These are phyloP conservation scores for Blastobasis lacticolella DNA, from an alignment of 2,888 invertebrate genomes.

Conservation along the genomic window DNA sequence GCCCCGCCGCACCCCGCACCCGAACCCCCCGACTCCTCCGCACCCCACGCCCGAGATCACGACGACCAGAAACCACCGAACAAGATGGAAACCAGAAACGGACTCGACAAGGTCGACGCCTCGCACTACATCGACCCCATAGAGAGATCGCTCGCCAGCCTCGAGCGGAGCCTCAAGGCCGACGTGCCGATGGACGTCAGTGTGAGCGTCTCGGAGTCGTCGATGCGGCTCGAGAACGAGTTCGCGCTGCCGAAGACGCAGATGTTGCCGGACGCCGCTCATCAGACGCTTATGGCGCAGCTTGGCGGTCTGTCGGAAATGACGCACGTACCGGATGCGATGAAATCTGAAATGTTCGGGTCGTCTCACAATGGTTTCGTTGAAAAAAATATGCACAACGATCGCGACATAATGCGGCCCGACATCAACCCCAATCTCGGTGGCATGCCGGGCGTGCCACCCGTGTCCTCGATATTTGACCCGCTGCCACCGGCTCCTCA, in stretches of 20 bases:
- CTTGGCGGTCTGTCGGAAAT: constrained; percentile 56
- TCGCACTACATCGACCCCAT: constrained; percentile 78
- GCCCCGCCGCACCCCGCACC: constrained; percentile 29
- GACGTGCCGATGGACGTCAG: constrained; percentile 73
- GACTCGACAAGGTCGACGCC: constrained; percentile 56
- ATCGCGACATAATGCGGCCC: constrained; percentile 43
- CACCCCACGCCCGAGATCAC: constrained; percentile 22
- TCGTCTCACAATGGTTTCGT: constrained; percentile 61
- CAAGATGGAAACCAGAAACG: constrained; percentile 55
- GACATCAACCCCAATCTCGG: constrained; percentile 41
- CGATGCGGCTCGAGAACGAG: constrained; percentile 64
- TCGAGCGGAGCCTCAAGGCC: constrained; percentile 77
- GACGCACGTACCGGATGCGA: constrained; percentile 50
- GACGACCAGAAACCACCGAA: constrained; percentile 36
- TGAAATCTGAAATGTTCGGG: constrained; percentile 53
- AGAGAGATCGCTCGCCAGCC: constrained; percentile 80
- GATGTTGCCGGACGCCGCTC: constrained; percentile 47
- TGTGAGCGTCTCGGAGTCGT: constrained; percentile 60
- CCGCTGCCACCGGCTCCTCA: constrained; percentile 66
- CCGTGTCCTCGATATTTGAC: constrained; percentile 79
- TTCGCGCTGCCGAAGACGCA: constrained; percentile 58
- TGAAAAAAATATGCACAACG: constrained; percentile 48
- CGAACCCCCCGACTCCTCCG: constrained; percentile 40
- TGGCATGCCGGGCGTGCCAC: constrained; percentile 52
- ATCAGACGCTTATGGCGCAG: constrained; percentile 63